These are phyloP conservation scores for Zeus faber DNA, from an alignment of 2,113 vertebrate genomes.

Conservation along the genomic window DNA sequence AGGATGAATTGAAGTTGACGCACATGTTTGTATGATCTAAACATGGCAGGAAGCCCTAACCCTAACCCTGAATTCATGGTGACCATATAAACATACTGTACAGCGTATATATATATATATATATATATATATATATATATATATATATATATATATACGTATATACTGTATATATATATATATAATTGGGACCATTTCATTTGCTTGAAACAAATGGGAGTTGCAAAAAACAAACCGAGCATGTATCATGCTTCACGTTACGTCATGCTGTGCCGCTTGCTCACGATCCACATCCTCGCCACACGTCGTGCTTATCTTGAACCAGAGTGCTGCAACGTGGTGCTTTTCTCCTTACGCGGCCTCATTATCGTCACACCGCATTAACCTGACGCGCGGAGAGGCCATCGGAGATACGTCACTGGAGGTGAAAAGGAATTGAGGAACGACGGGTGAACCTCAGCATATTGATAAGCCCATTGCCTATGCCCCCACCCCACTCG, in stretches of 20 bases:
- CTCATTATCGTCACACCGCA: constrained; percentile 8
- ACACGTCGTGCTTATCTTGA: constrained; percentile 34
- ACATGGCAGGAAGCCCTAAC: too few species aligned
- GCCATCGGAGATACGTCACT: neutral
- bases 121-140: too few species aligned
- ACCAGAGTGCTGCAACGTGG: constrained; percentile 32
- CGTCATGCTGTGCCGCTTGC: constrained; percentile 22
- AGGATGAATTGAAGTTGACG: constrained; percentile 12
- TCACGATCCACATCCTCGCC: constrained; percentile 12
- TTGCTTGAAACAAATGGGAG: constrained; percentile 53
- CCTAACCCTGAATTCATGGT: too few species aligned
- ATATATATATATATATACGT: too few species aligned
- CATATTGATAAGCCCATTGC: constrained; percentile 37
- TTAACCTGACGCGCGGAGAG: neutral
- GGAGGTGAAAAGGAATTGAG: neutral
- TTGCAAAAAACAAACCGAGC: constrained; percentile 40
- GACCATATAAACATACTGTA: constrained; percentile 9
- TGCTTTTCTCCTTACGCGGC: constrained; percentile 3
- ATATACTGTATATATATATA: too few species aligned
- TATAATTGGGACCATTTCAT: constrained; percentile 35
- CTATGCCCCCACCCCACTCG: too few species aligned
- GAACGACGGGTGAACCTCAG: constrained; percentile 22
- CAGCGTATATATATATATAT: neutral
- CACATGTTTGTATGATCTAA: constrained; percentile 29
- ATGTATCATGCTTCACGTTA: constrained; percentile 50